These are phyloP conservation scores for Nipponia nippon DNA, from an alignment of 2,113 vertebrate genomes.

Conservation along the genomic window DNA sequence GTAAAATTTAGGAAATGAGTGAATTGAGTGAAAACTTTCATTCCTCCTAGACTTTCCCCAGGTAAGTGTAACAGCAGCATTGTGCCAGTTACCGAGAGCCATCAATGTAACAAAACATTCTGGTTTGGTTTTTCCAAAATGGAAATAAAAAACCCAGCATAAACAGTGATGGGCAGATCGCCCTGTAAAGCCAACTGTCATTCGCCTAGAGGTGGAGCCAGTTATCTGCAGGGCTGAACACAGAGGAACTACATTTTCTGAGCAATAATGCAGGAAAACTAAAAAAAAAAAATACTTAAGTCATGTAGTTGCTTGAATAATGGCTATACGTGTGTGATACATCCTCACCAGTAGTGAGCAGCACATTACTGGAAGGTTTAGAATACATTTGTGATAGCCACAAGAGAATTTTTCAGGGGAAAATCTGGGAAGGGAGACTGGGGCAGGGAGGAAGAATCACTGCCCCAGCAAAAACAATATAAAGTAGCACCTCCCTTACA, in stretches of 20 bases:
- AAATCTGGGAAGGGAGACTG: neutral
- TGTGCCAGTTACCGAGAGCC: neutral
- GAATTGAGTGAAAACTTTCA: neutral
- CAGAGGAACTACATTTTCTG: neutral
- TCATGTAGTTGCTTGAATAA: neutral
- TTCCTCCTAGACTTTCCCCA: neutral
- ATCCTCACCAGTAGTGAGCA: neutral
- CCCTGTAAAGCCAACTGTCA: neutral
- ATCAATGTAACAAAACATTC: neutral
- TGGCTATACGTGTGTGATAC: neutral
- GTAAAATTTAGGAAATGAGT: neutral
- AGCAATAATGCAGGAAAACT: neutral
- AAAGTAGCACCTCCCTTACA: neutral
- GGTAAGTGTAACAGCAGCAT: neutral
- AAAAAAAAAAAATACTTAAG: neutral
- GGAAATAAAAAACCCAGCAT: neutral
- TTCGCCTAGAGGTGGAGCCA: constrained; percentile 57
- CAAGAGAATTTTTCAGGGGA: neutral
- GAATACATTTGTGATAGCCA: neutral
- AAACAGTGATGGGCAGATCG: neutral
- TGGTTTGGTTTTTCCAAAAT: neutral
- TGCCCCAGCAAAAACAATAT: neutral
- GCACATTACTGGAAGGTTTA: neutral
- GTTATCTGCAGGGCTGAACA: constrained; percentile 20
- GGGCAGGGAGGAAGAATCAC: neutral